Conservation (phyloP, 2,888 invertebrate species). For the Heliconius ismenius region DNA sequence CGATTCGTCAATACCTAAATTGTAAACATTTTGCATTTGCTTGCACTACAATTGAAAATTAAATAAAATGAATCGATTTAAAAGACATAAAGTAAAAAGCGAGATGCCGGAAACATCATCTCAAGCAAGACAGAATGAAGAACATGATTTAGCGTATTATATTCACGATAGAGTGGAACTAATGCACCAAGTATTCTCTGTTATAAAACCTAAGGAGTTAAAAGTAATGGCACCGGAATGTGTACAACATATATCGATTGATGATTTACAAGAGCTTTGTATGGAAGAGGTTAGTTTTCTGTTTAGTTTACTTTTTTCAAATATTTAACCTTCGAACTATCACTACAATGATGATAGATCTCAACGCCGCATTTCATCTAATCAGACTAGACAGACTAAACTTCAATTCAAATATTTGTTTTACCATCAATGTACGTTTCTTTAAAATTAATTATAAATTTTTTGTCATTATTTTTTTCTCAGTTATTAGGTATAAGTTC, state of each 20-base stretch:
- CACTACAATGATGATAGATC: neutral
- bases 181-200: slow-evolving; percentile 82
- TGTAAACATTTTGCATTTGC: slow-evolving; percentile 11
- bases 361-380: neutral
- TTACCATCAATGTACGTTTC: neutral
- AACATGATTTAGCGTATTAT: slow-evolving; percentile 80
- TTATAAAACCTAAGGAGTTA: slow-evolving; percentile 80
- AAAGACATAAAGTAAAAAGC: slow-evolving; percentile 46
- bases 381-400: neutral
- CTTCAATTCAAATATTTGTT: neutral
- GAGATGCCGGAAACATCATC: slow-evolving; percentile 49
- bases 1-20: too few relatives aligned
- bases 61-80: slow-evolving; percentile 44
- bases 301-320: neutral
- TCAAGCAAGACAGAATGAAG: slow-evolving; percentile 53
- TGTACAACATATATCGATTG: slow-evolving; percentile 67
- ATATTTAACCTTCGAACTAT: neutral
- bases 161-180: slow-evolving; percentile 83
- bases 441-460: neutral
- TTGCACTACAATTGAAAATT: neutral
- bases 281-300: slow-evolving; percentile 77
- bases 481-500: slow-evolving; percentile 83
- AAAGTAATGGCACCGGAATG: slow-evolving; percentile 81
- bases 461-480: slow-evolving; percentile 25
- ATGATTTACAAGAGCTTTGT: slow-evolving; percentile 82